Percentiles rank a stretch among this genome's conserved stretches.
phyloP scores from a whole-genome alignment of 2,888 invertebrate species.

The Cephus runcator region DNA sequence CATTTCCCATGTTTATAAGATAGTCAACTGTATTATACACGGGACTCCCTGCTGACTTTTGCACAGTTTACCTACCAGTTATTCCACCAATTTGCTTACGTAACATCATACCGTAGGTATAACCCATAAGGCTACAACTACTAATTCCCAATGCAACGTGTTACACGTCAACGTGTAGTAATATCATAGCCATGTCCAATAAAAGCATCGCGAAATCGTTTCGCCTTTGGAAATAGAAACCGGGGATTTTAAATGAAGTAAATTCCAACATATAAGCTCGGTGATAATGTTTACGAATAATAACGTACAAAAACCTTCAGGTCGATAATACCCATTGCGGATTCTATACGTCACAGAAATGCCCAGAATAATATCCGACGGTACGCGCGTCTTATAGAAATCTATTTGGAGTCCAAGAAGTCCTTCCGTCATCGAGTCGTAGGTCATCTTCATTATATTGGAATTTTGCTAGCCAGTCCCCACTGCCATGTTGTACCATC shows the following conservation, averaged over 20 bases:
- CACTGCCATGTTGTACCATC: background rate
- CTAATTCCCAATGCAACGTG: background rate
- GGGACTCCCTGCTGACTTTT: conserved; percentile 4
- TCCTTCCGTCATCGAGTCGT: conserved; percentile 59
- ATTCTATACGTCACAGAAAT: background rate
- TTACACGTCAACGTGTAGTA: background rate
- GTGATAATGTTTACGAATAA: background rate
- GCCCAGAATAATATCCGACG: conserved; percentile 20
- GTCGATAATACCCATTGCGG: background rate
- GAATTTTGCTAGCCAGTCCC: conserved; percentile 50
- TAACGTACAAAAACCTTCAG: background rate
- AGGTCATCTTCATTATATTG: conserved; percentile 61
- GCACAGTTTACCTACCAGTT: conserved; percentile 1
- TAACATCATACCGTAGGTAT: background rate
- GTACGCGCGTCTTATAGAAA: conserved; percentile 1
- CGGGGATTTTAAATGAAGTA: background rate
- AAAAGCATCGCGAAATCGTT: background rate
- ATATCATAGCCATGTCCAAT: background rate
- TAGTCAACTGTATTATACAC: conserved; percentile 3
- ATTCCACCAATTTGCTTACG: conserved; percentile 9
- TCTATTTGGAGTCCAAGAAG: conserved; percentile 55
- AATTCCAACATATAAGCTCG: background rate
- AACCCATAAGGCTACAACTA: background rate
- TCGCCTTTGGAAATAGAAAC: background rate
- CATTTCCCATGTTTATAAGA: conserved; percentile 6